Evolutionary conservation across 2,888 invertebrate genomes (phyloP).

Genomic region (Drosophila vallismaia): DNA sequence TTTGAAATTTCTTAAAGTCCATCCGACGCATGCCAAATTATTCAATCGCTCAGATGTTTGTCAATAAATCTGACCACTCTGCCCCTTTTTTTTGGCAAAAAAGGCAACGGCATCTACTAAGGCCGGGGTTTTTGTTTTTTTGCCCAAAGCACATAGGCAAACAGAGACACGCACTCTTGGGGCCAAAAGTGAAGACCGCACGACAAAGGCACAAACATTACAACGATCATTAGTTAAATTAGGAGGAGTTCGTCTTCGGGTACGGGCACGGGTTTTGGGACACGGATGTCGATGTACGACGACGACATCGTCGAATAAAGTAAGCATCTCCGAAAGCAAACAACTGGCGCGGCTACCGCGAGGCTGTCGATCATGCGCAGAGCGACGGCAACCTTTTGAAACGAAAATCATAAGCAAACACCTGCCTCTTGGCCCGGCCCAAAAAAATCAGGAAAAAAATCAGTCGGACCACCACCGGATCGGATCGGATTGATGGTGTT

Average conservation of each 20-base stretch:
- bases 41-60: slow-evolving; percentile 58
- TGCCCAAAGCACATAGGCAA: slow-evolving; percentile 63
- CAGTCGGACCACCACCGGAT: slow-evolving; percentile 2
- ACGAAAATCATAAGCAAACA: slow-evolving; percentile 71
- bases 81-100: slow-evolving; percentile 48
- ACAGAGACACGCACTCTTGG: slow-evolving; percentile 67
- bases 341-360: slow-evolving; percentile 73
- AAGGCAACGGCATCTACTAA: slow-evolving; percentile 22
- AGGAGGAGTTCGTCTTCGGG: slow-evolving; percentile 41
- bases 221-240: slow-evolving; percentile 81
- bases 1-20: slow-evolving; percentile 23
- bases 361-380: slow-evolving; percentile 76
- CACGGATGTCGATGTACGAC: slow-evolving; percentile 16
- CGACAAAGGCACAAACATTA: slow-evolving; percentile 78
- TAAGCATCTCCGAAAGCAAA: slow-evolving; percentile 52
- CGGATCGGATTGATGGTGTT: slow-evolving; percentile 12
- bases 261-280: slow-evolving; percentile 9
- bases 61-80: slow-evolving; percentile 61
- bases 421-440: slow-evolving; percentile 32
- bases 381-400: slow-evolving; percentile 68
- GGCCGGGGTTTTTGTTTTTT: slow-evolving; percentile 39
- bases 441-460: slow-evolving; percentile 10
- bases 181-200: slow-evolving; percentile 69
- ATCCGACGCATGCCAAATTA: slow-evolving; percentile 63
- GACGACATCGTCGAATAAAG: slow-evolving; percentile 33